These are phyloP conservation scores for Encarsia formosa DNA, from an alignment of 2,888 invertebrate species.

Conservation along the genomic window DNA sequence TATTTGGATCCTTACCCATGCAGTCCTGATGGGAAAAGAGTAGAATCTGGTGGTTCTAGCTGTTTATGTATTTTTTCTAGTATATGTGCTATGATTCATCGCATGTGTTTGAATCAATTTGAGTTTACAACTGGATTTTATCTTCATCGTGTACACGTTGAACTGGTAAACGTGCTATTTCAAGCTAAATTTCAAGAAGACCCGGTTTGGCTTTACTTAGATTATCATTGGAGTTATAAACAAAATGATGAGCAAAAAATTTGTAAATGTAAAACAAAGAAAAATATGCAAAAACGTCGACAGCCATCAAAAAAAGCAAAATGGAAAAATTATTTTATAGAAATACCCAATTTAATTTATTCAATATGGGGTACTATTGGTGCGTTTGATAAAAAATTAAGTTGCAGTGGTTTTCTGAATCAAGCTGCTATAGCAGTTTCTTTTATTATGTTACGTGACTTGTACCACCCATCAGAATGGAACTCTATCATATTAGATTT, in stretches of 20 bases:
- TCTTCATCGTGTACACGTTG: constrained; percentile 43
- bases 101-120: constrained; percentile 40
- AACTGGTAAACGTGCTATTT: constrained; percentile 37
- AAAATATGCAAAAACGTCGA: too few species aligned
- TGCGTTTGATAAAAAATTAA: constrained; percentile 40
- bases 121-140: constrained; percentile 44
- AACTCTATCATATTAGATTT: constrained; percentile 43
- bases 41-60: constrained; percentile 30
- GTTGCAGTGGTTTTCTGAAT: constrained; percentile 40
- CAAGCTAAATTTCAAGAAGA: constrained; percentile 39
- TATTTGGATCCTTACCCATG: constrained; percentile 47
- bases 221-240: constrained; percentile 45
- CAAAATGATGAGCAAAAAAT: too few species aligned
- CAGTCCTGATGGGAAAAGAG: constrained; percentile 35
- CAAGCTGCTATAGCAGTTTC: constrained; percentile 42
- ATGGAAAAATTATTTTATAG: constrained; percentile 44
- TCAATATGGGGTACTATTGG: constrained; percentile 47
- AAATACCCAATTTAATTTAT: constrained; percentile 42
- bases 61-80: constrained; percentile 41
- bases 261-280: constrained; percentile 9
- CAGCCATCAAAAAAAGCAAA: too few species aligned
- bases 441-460: constrained; percentile 38
- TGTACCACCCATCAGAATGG: constrained; percentile 45
- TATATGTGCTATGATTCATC: constrained; percentile 39
- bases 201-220: constrained; percentile 47